phyloP scores from a whole-genome alignment of 2,113 vertebrate genomes.

The Entelurus aequoreus region DNA sequence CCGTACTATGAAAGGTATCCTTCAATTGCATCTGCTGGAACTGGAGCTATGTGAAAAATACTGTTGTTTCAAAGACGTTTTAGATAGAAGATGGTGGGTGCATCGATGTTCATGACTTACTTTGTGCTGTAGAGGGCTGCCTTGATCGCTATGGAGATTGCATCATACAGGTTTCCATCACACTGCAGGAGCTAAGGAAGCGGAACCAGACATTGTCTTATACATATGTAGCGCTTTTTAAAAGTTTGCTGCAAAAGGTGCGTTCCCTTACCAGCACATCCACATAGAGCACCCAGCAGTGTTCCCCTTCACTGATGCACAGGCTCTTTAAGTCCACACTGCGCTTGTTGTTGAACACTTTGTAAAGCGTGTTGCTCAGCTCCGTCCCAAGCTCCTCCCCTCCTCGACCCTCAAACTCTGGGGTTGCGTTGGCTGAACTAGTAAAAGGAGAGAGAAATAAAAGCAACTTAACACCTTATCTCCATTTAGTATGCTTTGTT shows the following conservation, averaged over 20 bases:
- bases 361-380: conserved; percentile 85
- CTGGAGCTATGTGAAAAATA: too few relatives aligned
- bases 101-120: conserved; percentile 59
- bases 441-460: background rate
- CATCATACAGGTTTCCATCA: conserved; percentile 92
- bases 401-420: conserved; percentile 93
- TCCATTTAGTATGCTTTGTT: too few relatives aligned
- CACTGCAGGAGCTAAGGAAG: conserved; percentile 85
- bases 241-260: background rate
- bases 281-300: conserved; percentile 96
- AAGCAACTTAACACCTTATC: background rate
- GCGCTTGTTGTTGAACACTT: conserved; percentile 85
- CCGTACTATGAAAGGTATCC: too few relatives aligned
- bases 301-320: conserved; percentile 83
- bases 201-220: background rate
- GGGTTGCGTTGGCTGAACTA: conserved; percentile 93
- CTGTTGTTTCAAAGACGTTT: too few relatives aligned
- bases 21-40: too few relatives aligned
- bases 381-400: conserved; percentile 91
- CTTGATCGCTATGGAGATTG: conserved; percentile 90
- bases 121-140: conserved; percentile 97
- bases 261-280: conserved; percentile 86
- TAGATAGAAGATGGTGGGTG: too few relatives aligned
- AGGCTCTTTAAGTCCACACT: conserved; percentile 80
- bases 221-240: too few relatives aligned